Evolutionary conservation across 2,113 vertebrate genomes (phyloP).

Genomic region (Apodemus sylvaticus): DNA sequence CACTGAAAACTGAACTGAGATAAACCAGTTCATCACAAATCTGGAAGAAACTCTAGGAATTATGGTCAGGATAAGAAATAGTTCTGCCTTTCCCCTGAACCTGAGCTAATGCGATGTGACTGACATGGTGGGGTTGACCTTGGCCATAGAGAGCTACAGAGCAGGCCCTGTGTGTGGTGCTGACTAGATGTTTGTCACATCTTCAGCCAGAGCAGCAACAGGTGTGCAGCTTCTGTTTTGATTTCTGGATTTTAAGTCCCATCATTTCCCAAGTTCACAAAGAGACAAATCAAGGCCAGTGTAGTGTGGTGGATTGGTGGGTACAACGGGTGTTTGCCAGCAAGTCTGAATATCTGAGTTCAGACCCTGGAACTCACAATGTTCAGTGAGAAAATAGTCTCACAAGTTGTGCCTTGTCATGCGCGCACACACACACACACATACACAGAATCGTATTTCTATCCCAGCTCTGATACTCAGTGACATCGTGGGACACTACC

Average conservation of each 20-base stretch:
- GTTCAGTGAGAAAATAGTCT: background rate
- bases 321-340: background rate
- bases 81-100: background rate
- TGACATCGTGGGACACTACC: background rate
- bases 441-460: background rate
- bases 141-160: background rate
- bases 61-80: background rate
- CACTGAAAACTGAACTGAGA: background rate
- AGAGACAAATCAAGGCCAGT: background rate
- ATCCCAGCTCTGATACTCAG: background rate
- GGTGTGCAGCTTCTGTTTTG: fast-evolving
- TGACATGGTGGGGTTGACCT: background rate
- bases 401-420: background rate
- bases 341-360: background rate
- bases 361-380: background rate
- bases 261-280: background rate
- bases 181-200: no score
- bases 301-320: background rate
- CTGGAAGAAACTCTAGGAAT: background rate
- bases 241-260: background rate
- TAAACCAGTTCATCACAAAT: background rate
- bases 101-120: background rate
- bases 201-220: background rate
- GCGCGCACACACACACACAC: background rate
- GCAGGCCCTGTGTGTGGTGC: background rate